Evolutionary conservation across 1,140 invertebrate genomes (phyloP), one percentile per base, ranked within the genome.

Genomic region (Alviniconcha marisindica): DNA sequence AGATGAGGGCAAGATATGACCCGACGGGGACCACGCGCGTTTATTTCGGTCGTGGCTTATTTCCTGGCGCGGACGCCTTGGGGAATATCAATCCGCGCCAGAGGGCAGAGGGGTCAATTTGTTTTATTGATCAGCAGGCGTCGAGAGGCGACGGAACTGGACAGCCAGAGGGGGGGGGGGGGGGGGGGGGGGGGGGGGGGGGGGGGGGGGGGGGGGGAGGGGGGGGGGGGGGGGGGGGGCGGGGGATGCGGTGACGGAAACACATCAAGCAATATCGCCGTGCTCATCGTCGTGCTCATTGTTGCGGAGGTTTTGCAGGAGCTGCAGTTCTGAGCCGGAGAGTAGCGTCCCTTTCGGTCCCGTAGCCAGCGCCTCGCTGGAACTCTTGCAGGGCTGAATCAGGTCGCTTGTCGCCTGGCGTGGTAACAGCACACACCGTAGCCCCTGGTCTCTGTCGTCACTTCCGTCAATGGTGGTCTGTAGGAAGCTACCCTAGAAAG

Each of bases 31-130:
- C 56, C 77, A 78, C 82, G 76, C 66, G 82, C 82, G 82, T 79
- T 83, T 83, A 83, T 83, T 79, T 79, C 82, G 76, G 76, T 77
- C 77, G 77, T 40, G 56, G 82, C 76, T 69, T 78, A 78, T 83
- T 83, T 83, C 82, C 82, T 83, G 82, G 63, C 76, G 54, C 77
- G 60, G 48, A 40, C 51, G 74, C 82, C 82, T 63, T 38, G 48
- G 82, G 82, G 82, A 79, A 71, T 83, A 79, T 83, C 82, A 83
- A 73, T 79, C 81, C 81, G 81, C 81, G 56, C 44, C 73, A 54
- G 76, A 82, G 81, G 76, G 82, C 63, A 73, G 82, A 83, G 82
- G 73, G 73, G 82, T 83, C 82, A 83, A 83, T 83, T 83, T 83
- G 77, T 78, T 78, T 79, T 77, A 83, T 79, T 79, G 76, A 79